These are phyloP conservation scores for Acanthopagrus latus DNA, from an alignment of 2,797 vertebrate genomes.

Conservation along the genomic window DNA sequence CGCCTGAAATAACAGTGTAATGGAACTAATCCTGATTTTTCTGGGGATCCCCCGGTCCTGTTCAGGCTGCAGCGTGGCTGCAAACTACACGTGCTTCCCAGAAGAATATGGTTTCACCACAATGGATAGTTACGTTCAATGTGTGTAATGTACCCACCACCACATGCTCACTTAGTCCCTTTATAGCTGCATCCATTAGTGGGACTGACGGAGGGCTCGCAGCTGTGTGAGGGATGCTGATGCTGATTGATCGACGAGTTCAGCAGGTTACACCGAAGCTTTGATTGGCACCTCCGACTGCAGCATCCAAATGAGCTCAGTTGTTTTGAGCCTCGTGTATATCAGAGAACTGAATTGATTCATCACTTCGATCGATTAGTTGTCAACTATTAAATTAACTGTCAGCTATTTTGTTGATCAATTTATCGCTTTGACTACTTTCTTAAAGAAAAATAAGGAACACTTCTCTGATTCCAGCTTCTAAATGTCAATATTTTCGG, in stretches of 20 bases:
- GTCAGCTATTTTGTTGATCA: no score
- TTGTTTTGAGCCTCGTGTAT: conserved; percentile 11
- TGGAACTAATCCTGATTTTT: conserved; percentile 20
- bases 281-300: conserved; percentile 8
- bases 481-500: no score
- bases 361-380: no score
- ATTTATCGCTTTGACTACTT: no score
- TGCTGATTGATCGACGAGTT: conserved; percentile 53
- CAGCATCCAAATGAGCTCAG: conserved; percentile 25
- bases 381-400: no score
- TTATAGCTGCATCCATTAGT: conserved; percentile 43
- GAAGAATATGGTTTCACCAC: conserved; percentile 7
- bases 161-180: conserved; percentile 6
- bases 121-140: conserved; percentile 40
- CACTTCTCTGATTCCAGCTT: no score
- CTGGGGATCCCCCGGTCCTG: conserved; percentile 20
- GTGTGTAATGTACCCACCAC: background rate
- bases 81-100: conserved; percentile 13
- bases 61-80: conserved; percentile 1
- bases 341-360: no score
- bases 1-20: conserved; percentile 6
- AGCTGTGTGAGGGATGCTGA: conserved; percentile 40
- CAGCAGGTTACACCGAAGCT: conserved; percentile 34
- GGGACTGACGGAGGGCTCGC: conserved; percentile 3
- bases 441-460: no score